A percentile compares a stretch with the other conserved stretches of the same genome.
Evolutionary conservation across 1,140 invertebrate genomes (phyloP).

Genomic region (Doryteuthis pealeii): DNA sequence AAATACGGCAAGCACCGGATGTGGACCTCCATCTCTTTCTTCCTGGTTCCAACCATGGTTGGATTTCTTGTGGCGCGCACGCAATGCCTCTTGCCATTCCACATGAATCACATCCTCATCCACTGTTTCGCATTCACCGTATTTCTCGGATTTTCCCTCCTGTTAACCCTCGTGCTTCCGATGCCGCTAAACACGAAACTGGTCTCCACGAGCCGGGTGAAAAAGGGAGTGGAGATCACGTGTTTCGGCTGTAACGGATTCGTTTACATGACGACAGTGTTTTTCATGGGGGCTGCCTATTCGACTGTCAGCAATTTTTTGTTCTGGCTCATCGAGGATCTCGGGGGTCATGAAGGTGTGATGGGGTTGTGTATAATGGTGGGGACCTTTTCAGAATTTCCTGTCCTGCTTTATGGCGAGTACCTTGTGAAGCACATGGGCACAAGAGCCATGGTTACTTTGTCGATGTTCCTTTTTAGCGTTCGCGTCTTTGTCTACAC

Average conservation of each 20-base stretch:
- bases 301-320: constrained; percentile 50
- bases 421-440: constrained; percentile 44
- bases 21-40: constrained; percentile 47
- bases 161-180: constrained; percentile 48
- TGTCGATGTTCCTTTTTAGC: constrained; percentile 40
- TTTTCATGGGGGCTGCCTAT: constrained; percentile 47
- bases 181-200: constrained; percentile 38
- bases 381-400: constrained; percentile 46
- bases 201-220: constrained; percentile 26
- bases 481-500: constrained; percentile 46
- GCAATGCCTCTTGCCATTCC: constrained; percentile 42
- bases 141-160: constrained; percentile 42
- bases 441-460: constrained; percentile 35
- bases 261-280: constrained; percentile 43
- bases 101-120: constrained; percentile 49
- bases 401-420: constrained; percentile 47
- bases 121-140: constrained; percentile 53
- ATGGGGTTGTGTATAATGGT: constrained; percentile 50
- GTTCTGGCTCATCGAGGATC: constrained; percentile 53
- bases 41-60: constrained; percentile 44
- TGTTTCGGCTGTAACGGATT: constrained; percentile 46
- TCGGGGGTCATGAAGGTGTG: constrained; percentile 43
- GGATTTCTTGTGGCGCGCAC: constrained; percentile 46
- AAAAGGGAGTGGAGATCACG: constrained; percentile 36
- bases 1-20: constrained; percentile 55